A percentile compares a stretch with the other conserved stretches of the same genome.
phyloP scores from a whole-genome alignment of 2,113 vertebrate genomes.

The Anoura caudifer region DNA sequence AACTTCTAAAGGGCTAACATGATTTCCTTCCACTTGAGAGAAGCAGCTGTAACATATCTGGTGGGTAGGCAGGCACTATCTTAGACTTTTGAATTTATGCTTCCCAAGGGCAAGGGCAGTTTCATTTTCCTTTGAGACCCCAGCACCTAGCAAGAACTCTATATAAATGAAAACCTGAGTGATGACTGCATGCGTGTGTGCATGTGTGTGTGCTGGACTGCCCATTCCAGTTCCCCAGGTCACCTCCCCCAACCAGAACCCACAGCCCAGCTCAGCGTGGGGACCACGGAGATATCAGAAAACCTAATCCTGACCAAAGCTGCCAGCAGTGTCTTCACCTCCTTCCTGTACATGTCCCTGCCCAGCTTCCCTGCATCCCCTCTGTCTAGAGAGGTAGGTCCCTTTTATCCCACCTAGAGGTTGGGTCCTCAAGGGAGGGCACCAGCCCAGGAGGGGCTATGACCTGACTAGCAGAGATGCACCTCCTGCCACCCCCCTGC shows the following conservation, averaged over 20 bases:
- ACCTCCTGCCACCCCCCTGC: not conserved
- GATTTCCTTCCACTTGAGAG: not conserved
- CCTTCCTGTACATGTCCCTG: not conserved
- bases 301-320: not conserved
- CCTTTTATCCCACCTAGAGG: not conserved
- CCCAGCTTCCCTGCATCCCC: not conserved
- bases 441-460: not conserved
- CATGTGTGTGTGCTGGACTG: not conserved
- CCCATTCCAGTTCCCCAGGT: not conserved
- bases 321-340: not conserved
- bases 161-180: too few relatives aligned
- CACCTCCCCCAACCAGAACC: not conserved
- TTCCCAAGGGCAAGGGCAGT: not conserved
- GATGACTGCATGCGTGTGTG: fast-evolving
- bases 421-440: too few relatives aligned
- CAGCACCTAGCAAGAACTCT: not conserved
- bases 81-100: not conserved
- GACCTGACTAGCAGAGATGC: not conserved
- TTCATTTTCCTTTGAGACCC: not conserved
- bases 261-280: not conserved
- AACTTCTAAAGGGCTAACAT: not conserved
- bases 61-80: too few relatives aligned
- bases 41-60: not conserved
- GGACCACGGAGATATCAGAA: not conserved
- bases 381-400: not conserved